Evolutionary conservation across 2,113 vertebrate species (phyloP).

Genomic region (Holacanthus passer): DNA sequence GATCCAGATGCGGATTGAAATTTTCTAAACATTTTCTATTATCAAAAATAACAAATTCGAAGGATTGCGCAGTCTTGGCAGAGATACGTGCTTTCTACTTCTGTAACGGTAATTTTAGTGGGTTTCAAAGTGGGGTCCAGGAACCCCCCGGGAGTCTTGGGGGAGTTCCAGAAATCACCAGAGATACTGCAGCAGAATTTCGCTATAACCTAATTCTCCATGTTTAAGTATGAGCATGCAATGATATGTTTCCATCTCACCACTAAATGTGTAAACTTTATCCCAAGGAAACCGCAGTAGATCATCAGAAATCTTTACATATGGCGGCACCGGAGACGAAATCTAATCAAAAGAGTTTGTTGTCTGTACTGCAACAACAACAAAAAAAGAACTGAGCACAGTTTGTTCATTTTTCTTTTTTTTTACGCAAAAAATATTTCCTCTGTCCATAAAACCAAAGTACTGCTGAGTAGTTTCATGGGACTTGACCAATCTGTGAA

Average conservation of each 20-base stretch:
- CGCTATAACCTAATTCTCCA: slow-evolving; percentile 9
- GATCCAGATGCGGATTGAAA: background rate
- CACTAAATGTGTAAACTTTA: background rate
- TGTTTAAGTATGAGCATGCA: background rate
- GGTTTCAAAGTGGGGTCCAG: slow-evolving; percentile 4
- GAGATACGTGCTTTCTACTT: background rate
- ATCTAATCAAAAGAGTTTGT: background rate
- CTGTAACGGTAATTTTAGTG: background rate
- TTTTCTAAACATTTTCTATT: background rate
- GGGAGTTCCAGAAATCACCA: background rate
- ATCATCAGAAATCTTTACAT: background rate
- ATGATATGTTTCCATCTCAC: background rate
- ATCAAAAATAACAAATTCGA: background rate
- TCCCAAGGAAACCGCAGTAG: too few relatives aligned
- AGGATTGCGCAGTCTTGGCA: slow-evolving; percentile 4
- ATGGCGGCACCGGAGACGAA: background rate
- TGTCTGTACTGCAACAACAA: background rate
- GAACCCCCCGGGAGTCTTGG: background rate
- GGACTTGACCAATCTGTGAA: slow-evolving; percentile 17
- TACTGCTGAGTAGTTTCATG: background rate
- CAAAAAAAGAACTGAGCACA: background rate
- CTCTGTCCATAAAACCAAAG: background rate
- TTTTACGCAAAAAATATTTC: background rate
- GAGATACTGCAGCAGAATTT: background rate
- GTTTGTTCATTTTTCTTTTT: background rate